phyloP scores from a whole-genome alignment of 92 coral and sea anemone genomes.

The Epizoanthus scotinus region DNA sequence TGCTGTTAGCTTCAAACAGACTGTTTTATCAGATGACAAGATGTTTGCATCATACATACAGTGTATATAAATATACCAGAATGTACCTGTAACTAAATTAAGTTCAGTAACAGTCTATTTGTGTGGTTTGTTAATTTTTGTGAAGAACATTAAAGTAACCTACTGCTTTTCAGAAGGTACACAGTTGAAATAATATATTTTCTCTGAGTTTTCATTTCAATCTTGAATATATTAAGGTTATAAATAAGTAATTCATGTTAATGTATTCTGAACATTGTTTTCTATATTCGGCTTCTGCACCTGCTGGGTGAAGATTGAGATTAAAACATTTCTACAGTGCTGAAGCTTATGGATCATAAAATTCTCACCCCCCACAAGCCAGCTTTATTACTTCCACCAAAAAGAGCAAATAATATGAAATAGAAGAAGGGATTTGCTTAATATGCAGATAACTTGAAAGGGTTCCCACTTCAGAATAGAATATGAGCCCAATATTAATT shows the following conservation, averaged over 20 bases:
- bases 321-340: constrained; percentile 34
- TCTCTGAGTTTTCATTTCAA: constrained; percentile 11
- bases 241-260: constrained; percentile 58
- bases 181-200: neutral
- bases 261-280: constrained; percentile 49
- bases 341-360: constrained; percentile 4
- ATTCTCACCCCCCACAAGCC: constrained; percentile 21
- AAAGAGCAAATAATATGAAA: constrained; percentile 14
- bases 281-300: constrained; percentile 28
- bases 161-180: constrained; percentile 14
- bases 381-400: constrained; percentile 19
- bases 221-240: constrained; percentile 24
- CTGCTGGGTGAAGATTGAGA: constrained; percentile 26
- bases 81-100: constrained; percentile 1
- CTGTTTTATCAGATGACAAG: neutral
- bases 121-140: neutral
- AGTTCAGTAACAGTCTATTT: neutral
- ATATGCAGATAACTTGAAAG: neutral
- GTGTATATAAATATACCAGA: neutral
- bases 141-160: neutral
- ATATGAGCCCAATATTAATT: constrained; percentile 53
- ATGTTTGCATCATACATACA: neutral
- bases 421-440: neutral
- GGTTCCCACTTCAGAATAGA: constrained; percentile 1
- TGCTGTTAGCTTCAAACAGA: neutral